Conservation (phyloP, 1,140 invertebrate genomes). For the Drosophila pseudoobscura region DNA sequence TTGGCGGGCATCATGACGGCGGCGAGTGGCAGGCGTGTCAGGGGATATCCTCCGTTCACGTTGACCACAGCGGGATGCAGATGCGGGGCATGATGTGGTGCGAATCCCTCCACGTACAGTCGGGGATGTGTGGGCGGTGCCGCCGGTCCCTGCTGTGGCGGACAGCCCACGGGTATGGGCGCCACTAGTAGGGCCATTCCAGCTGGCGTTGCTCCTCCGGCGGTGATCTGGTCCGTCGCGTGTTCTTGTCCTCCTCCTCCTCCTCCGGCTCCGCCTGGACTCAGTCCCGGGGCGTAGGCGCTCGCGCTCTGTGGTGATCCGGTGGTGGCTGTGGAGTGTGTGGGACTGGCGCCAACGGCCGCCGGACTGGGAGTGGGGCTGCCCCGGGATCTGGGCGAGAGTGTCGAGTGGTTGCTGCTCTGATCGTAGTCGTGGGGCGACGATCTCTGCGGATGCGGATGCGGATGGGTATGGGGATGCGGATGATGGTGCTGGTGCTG, state of each 20-base stretch:
- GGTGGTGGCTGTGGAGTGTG: conserved; percentile 65
- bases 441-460: conserved; percentile 11
- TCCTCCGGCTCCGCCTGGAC: conserved; percentile 35
- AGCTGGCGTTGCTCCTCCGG: conserved; percentile 10
- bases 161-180: conserved; percentile 62
- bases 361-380: conserved; percentile 53
- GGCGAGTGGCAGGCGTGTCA: conserved; percentile 64
- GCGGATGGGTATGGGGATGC: conserved; percentile 19
- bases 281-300: conserved; percentile 49
- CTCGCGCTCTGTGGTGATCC: conserved; percentile 66
- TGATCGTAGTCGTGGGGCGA: conserved; percentile 63
- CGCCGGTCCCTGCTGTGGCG: conserved; percentile 23
- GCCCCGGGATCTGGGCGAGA: conserved; percentile 63
- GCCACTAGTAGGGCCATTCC: conserved; percentile 69
- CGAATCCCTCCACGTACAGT: conserved; percentile 64
- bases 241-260: conserved; percentile 13
- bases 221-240: conserved; percentile 16
- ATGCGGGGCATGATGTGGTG: conserved; percentile 61
- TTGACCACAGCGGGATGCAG: conserved; percentile 30
- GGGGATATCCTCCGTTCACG: conserved; percentile 48
- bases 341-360: conserved; percentile 47
- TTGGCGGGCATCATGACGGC: conserved; percentile 61
- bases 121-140: conserved; percentile 44
- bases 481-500: conserved; percentile 43
- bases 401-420: conserved; percentile 67